Conservation (phyloP, 2,113 vertebrate genomes). For the Zootoca vivipara region DNA sequence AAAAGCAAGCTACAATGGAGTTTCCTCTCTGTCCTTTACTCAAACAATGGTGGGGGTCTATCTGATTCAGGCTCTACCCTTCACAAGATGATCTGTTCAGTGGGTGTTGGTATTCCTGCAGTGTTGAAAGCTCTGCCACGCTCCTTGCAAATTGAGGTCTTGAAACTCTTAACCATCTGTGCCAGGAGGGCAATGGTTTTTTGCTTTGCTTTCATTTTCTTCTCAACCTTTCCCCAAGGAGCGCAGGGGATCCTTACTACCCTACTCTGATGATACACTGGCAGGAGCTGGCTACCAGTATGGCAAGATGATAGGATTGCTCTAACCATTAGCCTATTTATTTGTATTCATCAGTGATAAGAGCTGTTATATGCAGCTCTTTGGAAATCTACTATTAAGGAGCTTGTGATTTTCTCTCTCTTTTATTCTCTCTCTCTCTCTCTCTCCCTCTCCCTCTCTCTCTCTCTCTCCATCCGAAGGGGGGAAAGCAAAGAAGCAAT, state of each 20-base stretch:
- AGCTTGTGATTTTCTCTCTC: too few species aligned
- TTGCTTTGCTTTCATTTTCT: neutral
- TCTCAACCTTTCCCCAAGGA: neutral
- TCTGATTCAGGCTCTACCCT: neutral
- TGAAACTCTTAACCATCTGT: neutral
- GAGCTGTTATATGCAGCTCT: neutral
- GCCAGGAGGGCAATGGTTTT: neutral
- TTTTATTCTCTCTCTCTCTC: too few species aligned
- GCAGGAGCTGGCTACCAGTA: neutral
- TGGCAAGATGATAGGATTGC: neutral
- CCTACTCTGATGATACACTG: neutral
- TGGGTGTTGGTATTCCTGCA: neutral
- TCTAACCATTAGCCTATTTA: neutral
- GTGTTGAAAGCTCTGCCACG: neutral
- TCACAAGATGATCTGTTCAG: neutral
- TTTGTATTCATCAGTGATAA: neutral
- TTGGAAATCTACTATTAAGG: neutral
- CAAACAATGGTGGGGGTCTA: neutral
- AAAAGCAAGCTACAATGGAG: neutral
- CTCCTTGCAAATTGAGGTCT: neutral
- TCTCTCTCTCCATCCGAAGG: too few species aligned
- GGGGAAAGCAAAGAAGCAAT: too few species aligned
- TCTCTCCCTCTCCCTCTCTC: too few species aligned
- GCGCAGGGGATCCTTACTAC: neutral
- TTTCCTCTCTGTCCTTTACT: constrained; percentile 3